Percentiles rank a stretch among this genome's conserved stretches.
Evolutionary conservation across 2,888 invertebrate genomes (phyloP).

Genomic region (Anthrax anthrax): DNA sequence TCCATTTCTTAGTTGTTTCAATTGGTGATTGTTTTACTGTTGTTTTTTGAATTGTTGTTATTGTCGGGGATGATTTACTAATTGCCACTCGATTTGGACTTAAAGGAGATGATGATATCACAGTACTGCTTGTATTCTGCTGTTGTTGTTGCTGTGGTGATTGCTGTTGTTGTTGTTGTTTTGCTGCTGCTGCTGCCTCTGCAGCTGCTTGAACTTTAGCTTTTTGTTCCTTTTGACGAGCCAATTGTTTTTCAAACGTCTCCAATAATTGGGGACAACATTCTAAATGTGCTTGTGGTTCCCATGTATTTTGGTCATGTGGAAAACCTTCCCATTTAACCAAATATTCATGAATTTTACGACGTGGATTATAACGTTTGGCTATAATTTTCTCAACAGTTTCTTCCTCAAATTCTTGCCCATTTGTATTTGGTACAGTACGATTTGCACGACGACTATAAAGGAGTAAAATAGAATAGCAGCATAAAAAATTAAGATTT

Average conservation of each 20-base stretch:
- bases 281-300: slow-evolving; percentile 60
- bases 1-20: slow-evolving; percentile 76
- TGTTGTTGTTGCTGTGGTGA: slow-evolving; percentile 10
- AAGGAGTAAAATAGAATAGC: background rate
- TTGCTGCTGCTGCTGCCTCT: slow-evolving; percentile 9
- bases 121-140: slow-evolving; percentile 19
- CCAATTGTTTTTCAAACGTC: slow-evolving; percentile 65
- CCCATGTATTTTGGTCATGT: slow-evolving; percentile 75
- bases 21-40: slow-evolving; percentile 46
- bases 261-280: slow-evolving; percentile 63
- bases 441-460: slow-evolving; percentile 28
- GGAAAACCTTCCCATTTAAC: slow-evolving; percentile 75
- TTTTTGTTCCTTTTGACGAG: slow-evolving; percentile 58
- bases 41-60: slow-evolving; percentile 66
- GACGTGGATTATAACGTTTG: slow-evolving; percentile 64
- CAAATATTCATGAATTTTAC: slow-evolving; percentile 65
- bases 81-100: slow-evolving; percentile 17
- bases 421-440: slow-evolving; percentile 17
- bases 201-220: slow-evolving; percentile 40
- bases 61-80: slow-evolving; percentile 39
- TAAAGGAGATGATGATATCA: slow-evolving; percentile 34
- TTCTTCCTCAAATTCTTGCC: slow-evolving; percentile 44
- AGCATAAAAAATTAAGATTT: background rate
- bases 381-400: slow-evolving; percentile 72
- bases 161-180: slow-evolving; percentile 20